Evolutionary conservation across 2,797 vertebrate species (phyloP).

Genomic region (Myotis vivesi): DNA sequence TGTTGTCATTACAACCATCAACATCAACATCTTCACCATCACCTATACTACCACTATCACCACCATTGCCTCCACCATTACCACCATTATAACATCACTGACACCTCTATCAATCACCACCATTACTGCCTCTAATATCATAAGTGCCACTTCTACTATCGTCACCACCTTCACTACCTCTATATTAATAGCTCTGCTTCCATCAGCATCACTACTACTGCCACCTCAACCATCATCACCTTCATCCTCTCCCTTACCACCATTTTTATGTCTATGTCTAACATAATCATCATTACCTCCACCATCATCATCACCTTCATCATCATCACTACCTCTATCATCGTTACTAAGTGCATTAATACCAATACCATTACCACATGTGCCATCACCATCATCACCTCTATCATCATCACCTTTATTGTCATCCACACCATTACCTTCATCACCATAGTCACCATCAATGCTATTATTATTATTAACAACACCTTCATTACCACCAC

Average conservation of each 20-base stretch:
- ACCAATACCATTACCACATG: neutral
- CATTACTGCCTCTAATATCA: neutral
- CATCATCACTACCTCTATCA: neutral
- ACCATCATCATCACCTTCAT: neutral
- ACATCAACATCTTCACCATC: neutral
- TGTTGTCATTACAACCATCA: neutral
- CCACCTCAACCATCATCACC: neutral
- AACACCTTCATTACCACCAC: neutral
- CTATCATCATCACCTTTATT: neutral
- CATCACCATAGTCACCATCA: neutral
- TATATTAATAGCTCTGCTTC: neutral
- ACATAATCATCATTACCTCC: neutral
- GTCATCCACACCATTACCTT: neutral
- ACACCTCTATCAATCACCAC: neutral
- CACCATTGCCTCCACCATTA: neutral
- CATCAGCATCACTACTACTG: neutral
- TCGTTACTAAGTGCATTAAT: neutral
- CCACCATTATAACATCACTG: neutral
- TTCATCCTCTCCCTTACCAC: neutral
- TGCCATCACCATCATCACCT: neutral
- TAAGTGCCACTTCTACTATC: neutral
- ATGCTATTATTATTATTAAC: neutral
- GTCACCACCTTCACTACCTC: neutral
- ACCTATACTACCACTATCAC: neutral
- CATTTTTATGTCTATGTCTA: neutral